Conservation (phyloP, 1,140 invertebrate genomes). For the Nylanderia fulva region DNA sequence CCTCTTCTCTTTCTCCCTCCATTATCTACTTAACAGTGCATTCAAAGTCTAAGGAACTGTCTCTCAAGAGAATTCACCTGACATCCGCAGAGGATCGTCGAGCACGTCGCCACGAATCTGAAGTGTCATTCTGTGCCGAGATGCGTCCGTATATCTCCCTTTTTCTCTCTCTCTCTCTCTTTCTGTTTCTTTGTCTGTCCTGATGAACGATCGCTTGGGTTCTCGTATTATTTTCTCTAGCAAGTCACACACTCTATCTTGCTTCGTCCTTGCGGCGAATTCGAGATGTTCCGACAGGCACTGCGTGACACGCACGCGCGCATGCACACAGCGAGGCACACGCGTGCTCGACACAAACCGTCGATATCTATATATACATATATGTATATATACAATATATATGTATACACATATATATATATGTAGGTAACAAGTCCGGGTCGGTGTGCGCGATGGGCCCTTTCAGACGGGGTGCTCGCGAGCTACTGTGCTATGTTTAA, state of each 20-base stretch:
- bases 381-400: conserved; percentile 33
- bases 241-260: conserved; percentile 32
- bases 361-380: conserved; percentile 49
- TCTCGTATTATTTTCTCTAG: conserved; percentile 42
- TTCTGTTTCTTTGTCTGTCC: background rate
- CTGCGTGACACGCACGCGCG: conserved; percentile 68
- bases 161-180: conserved; percentile 38
- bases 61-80: conserved; percentile 71
- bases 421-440: conserved; percentile 49
- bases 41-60: conserved; percentile 61
- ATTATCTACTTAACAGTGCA: conserved; percentile 61
- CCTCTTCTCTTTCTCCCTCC: conserved; percentile 33
- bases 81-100: conserved; percentile 45
- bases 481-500: conserved; percentile 85
- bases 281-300: conserved; percentile 33
- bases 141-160: conserved; percentile 45
- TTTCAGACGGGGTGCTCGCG: conserved; percentile 81
- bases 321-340: conserved; percentile 58
- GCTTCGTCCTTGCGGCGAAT: conserved; percentile 24
- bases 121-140: conserved; percentile 55
- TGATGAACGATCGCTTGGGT: conserved; percentile 24
- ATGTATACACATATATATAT: conserved; percentile 10
- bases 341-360: conserved; percentile 65
- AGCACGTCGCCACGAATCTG: conserved; percentile 57
- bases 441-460: conserved; percentile 76